Conservation (phyloP, 2,797 vertebrate species). For the Melanotaenia maccullochi region DNA sequence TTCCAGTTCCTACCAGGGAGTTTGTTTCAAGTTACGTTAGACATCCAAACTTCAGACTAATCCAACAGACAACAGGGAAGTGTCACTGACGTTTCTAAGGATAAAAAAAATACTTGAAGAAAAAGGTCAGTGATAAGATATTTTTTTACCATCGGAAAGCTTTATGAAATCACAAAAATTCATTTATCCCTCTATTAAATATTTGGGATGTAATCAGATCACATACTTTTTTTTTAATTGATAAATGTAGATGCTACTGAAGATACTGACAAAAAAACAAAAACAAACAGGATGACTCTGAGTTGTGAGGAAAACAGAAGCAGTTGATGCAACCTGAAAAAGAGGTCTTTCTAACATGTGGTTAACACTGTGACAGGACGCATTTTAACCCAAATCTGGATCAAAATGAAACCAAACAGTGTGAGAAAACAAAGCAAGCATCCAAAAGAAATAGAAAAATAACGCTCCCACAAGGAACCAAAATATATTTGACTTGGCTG, state of each 20-base stretch:
- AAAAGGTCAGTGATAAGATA: neutral
- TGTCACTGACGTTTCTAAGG: neutral
- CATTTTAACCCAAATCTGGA: neutral
- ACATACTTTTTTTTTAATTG: neutral
- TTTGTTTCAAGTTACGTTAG: constrained; percentile 33
- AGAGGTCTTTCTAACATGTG: no score
- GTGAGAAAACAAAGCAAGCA: neutral
- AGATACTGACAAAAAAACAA: neutral
- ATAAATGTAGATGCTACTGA: neutral
- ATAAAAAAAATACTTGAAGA: neutral
- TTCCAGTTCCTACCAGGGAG: constrained; percentile 35
- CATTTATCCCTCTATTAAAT: neutral
- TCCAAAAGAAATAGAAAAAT: neutral
- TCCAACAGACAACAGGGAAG: neutral
- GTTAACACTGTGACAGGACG: neutral
- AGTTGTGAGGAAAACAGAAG: no score
- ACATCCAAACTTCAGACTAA: neutral
- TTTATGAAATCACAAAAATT: constrained; percentile 1
- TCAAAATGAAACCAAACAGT: neutral
- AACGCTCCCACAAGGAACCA: neutral
- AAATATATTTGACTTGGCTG: neutral
- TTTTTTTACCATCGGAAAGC: constrained; percentile 16
- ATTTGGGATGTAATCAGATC: neutral
- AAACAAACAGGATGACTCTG: no score
- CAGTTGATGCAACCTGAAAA: no score